Conservation (phyloP, 2,888 invertebrate genomes). For the Catocala nupta region DNA sequence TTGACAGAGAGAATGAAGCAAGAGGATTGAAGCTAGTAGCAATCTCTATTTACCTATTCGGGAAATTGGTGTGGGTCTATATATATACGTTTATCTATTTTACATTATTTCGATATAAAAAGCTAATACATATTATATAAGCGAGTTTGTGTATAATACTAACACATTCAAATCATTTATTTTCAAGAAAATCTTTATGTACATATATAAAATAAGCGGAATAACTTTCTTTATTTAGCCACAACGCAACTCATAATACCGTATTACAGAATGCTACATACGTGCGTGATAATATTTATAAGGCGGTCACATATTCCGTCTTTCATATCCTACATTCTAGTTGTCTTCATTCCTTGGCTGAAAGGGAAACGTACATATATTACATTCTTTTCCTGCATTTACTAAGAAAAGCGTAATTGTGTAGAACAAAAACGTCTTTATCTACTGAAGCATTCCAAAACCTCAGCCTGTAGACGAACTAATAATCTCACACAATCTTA, state of each 20-base stretch:
- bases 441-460: slow-evolving; percentile 49
- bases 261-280: not conserved
- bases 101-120: no score
- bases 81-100: no score
- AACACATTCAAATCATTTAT: no score
- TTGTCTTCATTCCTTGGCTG: not conserved
- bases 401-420: slow-evolving; percentile 12
- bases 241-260: not conserved
- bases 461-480: slow-evolving; percentile 44
- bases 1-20: no score
- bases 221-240: no score
- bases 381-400: slow-evolving; percentile 16
- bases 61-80: no score
- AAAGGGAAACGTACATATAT: slow-evolving; percentile 5
- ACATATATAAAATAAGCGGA: no score
- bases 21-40: no score
- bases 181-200: no score
- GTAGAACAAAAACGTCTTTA: slow-evolving; percentile 33
- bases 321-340: not conserved
- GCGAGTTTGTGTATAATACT: no score
- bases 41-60: no score
- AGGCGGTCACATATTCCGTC: not conserved
- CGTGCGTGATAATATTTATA: not conserved
- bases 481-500: slow-evolving; percentile 47
- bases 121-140: no score